phyloP scores from a whole-genome alignment of 2,888 invertebrate species.

The Amphipoea lucens region DNA sequence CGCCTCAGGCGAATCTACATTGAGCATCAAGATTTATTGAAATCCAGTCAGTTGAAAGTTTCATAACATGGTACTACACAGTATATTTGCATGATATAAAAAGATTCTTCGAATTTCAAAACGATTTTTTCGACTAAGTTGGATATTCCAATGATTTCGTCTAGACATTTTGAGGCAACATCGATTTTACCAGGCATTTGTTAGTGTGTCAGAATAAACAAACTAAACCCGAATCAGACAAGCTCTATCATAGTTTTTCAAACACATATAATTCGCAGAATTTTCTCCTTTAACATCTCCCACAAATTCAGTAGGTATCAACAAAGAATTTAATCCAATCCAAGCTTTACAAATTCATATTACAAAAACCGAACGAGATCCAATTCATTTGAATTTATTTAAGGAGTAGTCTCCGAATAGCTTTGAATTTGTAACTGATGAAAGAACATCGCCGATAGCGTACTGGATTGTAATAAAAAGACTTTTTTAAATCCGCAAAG shows the following conservation, averaged over 20 bases:
- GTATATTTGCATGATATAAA: not conserved
- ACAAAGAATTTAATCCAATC: slow-evolving; percentile 54
- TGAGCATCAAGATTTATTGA: slow-evolving; percentile 28
- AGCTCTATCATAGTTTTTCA: slow-evolving; percentile 13
- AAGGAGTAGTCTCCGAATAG: slow-evolving; percentile 54
- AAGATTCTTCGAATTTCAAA: not conserved
- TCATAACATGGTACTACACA: not conserved
- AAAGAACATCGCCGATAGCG: slow-evolving; percentile 70
- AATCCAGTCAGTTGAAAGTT: slow-evolving; percentile 17
- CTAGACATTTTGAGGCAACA: not conserved
- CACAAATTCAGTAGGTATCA: slow-evolving; percentile 31
- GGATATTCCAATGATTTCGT: not conserved
- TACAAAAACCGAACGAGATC: slow-evolving; percentile 50
- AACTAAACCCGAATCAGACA: not conserved
- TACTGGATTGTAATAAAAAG: slow-evolving; percentile 70
- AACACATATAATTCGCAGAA: slow-evolving; percentile 10
- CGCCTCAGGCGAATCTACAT: slow-evolving; percentile 13
- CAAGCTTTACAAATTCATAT: slow-evolving; percentile 61
- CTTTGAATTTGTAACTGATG: slow-evolving; percentile 63
- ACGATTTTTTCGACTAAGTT: not conserved
- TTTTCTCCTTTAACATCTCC: not conserved
- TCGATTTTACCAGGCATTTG: not conserved
- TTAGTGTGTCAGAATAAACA: not conserved
- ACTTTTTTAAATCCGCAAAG: slow-evolving; percentile 74
- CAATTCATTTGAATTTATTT: slow-evolving; percentile 63